Base-by-base conservation (phyloP, 2,888 invertebrate species). In the Apocheima hispidaria region DNA sequence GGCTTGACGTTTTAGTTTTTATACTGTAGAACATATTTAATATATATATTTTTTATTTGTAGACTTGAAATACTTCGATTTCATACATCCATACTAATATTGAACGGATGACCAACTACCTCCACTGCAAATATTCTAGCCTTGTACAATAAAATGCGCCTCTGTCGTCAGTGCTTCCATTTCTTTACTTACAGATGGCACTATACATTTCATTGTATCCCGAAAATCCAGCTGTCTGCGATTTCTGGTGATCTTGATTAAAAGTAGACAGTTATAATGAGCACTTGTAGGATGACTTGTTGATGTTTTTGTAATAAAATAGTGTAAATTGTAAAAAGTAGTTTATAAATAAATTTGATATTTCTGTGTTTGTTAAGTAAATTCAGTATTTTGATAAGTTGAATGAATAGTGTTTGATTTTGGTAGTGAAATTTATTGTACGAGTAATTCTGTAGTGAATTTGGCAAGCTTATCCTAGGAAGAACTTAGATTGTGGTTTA, bases 331-430 rank as follows among this genome's bases (percentile, higher is more conserved):
- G 78, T 89, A 84, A 84, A 79, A 75, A 74, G 75, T 80, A 85
- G 86, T 86, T 85, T 84, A 81, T 81, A 82, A 82, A 83, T 75
- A 77, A 79, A 83, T 83, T 83, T 82, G 82, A 84, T 86, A 84
- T 82, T 82, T 84, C 78, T 78, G 82, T 85, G 84, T 85, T 85
- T 74, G 82, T 72, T 70, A 79, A 82, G 82, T 82, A 76, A 84
- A 81, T 87, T 83, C 90, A 91, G 91, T 92, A 90, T 90, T 91
- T 86, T 82, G 81, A 80, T 84, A 83, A 77, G 84, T 87, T 86
- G 82, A 79, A 66, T 64, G 60, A 78, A 79, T 51, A 68, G 63
- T 56, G 78, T 79, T 85, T 82, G 81, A n/a, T 78, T 82, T 83
- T 81, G 77, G 78, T 84, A 79, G 87, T 86, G 83, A 81, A 74